Base-by-base conservation (phyloP, 2,113 vertebrate species). In the Pituophis catenifer region DNA sequence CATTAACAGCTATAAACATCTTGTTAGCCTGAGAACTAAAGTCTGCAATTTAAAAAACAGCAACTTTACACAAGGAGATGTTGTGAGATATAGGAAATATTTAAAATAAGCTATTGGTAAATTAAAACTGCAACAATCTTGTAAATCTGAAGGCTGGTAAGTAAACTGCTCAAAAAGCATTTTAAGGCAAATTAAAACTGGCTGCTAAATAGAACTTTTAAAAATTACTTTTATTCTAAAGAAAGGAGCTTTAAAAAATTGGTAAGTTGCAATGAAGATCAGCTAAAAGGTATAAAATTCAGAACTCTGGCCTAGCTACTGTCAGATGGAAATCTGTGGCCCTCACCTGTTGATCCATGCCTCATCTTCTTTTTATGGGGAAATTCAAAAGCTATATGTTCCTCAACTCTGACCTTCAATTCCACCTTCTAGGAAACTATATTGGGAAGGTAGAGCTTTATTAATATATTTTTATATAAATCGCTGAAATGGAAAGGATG, bases 141-240 rank as follows among this genome's bases (percentile, higher is more conserved):
- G 92, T 93, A 96, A 96, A 94, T 89, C 93, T 50, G 94, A 95
- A 96, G 95, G 96, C 90, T 93, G 93, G 89, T 94, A 92, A 96
- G 94, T 96, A 90, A 97, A 97, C 96, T 96, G 97, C 95, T 97
- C 96, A 95, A 94, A 48, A 97, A 97, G 96, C 97, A 97, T 94
- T 96, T 98, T 98, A 98, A 98, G 98, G 98, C 97, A 98, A 98
- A 98, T 95, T 97, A 98, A 97, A 98, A 97, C 96, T 96, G 97
- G 97, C 96, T 97, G 97, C 97, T 97, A 97, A 96, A 96, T 26
- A 97, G 97, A 96, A 98, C 96, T 96, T 97, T 97, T 96, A 97
- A 96, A 97, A 97, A 96, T 89, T 9, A 97, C 33, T 94, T 97
- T 96, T 93, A 92, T 95, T 95, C 94, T 97, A 96, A 97, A 97